phyloP scores from a whole-genome alignment of 2,888 invertebrate species.

The Lochmaea crataegi region DNA sequence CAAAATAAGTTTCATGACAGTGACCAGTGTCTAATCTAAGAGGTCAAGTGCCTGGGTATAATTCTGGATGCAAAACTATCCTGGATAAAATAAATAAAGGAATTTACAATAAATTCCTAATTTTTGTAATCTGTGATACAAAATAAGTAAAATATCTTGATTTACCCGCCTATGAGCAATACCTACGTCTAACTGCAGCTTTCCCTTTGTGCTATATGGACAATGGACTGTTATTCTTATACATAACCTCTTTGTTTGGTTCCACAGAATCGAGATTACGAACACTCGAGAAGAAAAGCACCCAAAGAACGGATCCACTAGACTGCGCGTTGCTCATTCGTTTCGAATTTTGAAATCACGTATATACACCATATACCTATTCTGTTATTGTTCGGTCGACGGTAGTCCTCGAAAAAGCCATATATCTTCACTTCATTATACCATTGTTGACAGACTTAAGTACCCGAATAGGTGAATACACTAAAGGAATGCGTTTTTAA shows the following conservation, averaged over 20 bases:
- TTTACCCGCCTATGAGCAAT: background rate
- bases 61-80: no score
- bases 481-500: conserved; percentile 1
- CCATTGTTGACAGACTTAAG: conserved; percentile 48
- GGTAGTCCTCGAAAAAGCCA: conserved; percentile 53
- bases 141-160: no score
- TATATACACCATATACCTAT: conserved; percentile 40
- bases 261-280: conserved; percentile 51
- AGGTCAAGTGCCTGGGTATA: no score
- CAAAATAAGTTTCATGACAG: no score
- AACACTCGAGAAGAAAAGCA: conserved; percentile 47
- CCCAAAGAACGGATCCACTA: conserved; percentile 50
- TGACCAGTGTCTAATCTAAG: no score
- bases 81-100: no score
- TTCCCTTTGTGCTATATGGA: conserved; percentile 32
- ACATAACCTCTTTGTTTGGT: conserved; percentile 35
- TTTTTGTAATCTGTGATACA: no score
- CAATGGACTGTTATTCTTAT: conserved; percentile 39
- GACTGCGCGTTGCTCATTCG: conserved; percentile 58
- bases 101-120: no score
- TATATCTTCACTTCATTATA: conserved; percentile 47
- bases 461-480: conserved; percentile 2
- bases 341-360: conserved; percentile 55
- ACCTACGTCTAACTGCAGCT: conserved; percentile 27
- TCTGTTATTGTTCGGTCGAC: conserved; percentile 57